Evolutionary conservation across 2,888 invertebrate genomes (phyloP), one percentile per base, ranked within the genome.

Genomic region (Ferrisia virgata): DNA sequence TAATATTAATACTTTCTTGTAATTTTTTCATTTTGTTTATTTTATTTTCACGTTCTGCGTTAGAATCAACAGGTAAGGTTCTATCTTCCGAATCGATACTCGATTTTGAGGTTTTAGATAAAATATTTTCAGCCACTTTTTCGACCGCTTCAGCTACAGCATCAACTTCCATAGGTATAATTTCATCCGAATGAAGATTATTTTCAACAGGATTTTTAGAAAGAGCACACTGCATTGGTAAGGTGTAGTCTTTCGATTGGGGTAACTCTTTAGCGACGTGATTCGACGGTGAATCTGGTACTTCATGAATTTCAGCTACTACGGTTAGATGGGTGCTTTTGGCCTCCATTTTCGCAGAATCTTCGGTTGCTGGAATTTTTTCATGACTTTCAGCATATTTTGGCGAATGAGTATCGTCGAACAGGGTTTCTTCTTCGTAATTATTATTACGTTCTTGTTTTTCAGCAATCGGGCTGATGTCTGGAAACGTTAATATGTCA

Each of bases 1-100:
- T 72, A 28, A 43, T 31, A 22, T 76, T 72, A 31, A 83, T 83
- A 13, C 31, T 28, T 64, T 64, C 33, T 83, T 76, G 39, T 18
- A 83, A 72, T 18, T 83, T 72, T 15, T 36, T 76, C 36, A 36
- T 36, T 22, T 76, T 76, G 8, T 76, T 76, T 31, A 25, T 3
- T 28, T 15, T 69, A 1, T 5, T 33, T 58, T 81, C 36, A n/a
- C 18, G 33, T 43, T 47, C 22, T 0, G 22, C 6, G 69, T 58
- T 9, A 9, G 39, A 22, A 36, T 33, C 22, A 22, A 36, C 58
- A 33, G 33, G 13, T 31, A 22, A 13, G 33, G 33, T 13, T 81
- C n/a, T 33, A 81, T 69, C 69, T 47, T 43, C 28, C 25, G 40
- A 31, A 22, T 36, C 25, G 11, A 80, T n/a, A 25, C 6, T 28